Conservation (phyloP, 2,888 invertebrate genomes). For the Mimas tiliae region DNA sequence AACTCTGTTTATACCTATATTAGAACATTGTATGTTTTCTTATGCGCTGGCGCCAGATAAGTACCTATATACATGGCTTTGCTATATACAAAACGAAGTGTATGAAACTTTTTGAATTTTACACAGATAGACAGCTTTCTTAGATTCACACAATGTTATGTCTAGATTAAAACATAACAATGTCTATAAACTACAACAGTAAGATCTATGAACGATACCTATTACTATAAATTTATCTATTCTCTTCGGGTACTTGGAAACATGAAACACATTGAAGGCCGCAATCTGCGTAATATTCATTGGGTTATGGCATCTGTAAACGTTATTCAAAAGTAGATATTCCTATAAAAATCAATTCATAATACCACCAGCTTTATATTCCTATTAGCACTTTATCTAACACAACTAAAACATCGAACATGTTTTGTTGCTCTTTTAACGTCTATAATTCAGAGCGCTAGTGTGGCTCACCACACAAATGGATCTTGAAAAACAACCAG, state of each 20-base stretch:
- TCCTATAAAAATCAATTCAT: conserved; percentile 36
- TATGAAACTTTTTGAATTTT: background rate
- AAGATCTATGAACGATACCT: conserved; percentile 8
- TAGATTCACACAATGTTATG: background rate
- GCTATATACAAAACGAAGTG: background rate
- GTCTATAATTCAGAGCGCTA: conserved; percentile 72
- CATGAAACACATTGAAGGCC: conserved; percentile 21
- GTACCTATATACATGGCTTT: background rate
- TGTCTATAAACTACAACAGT: conserved; percentile 3
- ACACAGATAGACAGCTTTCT: background rate
- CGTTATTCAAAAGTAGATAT: conserved; percentile 28
- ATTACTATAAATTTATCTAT: conserved; percentile 18
- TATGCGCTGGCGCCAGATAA: conserved; percentile 21
- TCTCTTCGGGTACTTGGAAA: conserved; percentile 8
- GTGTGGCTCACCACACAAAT: conserved; percentile 71
- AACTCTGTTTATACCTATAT: conserved; percentile 16
- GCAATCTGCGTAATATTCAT: conserved; percentile 23
- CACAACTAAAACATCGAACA: conserved; percentile 68
- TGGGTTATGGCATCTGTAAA: conserved; percentile 14
- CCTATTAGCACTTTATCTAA: conserved; percentile 71
- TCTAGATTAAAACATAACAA: conserved; percentile 14
- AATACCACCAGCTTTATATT: conserved; percentile 51
- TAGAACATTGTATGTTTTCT: conserved; percentile 18
- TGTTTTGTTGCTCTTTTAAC: conserved; percentile 75
- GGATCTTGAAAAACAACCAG: conserved; percentile 81